Evolutionary conservation across 1,140 invertebrate species (phyloP), one percentile per base, ranked within the genome.

Genomic region (Lordiphosa mommai): DNA sequence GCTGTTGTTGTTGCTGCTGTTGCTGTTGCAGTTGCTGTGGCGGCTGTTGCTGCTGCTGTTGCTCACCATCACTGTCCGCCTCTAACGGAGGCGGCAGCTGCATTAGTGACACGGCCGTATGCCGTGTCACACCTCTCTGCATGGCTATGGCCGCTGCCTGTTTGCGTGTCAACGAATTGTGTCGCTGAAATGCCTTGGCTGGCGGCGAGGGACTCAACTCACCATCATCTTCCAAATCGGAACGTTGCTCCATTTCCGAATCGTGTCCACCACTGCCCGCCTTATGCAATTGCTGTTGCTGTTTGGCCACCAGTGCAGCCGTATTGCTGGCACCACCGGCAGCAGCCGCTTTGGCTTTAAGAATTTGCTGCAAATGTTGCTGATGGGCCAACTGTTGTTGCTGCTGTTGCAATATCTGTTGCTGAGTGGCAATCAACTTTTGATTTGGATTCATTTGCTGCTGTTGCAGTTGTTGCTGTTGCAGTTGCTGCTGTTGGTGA

Each of bases 21-120:
- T 80, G 66, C n/a, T 55, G 73, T 3, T 52, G 60, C 30, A n/a
- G n/a, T 57, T 80, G 70, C 56, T 68, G 72, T 27, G 71, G 73
- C 43, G 71, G 60, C 33, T 60, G 66, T 47, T 80, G 66, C n/a
- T 55, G 73, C 3, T 52, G 60, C 30, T 51, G 69, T 0, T 56
- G 55, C 27, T 94, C 93, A 8, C 92, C 90, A 47, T 94, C 94
- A 50, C 86, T 94, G 41, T 84, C 77, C 43, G 92, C 93, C 86
- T 96, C 95, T 29, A 95, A 91, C 2, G 95, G 95, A 13, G 95
- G 95, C 33, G 95, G 95, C 34, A 96, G 89, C 77, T 95, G 94
- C 4, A 94, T 94, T 23, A 96, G 88, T 13, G 94, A 94, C 10
- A 95, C 94, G 9, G 90, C 89, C 32, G 90, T 88, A 71, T 90